Base-by-base conservation (phyloP, 2,113 vertebrate genomes). In the Chaetodon trifascialis region DNA sequence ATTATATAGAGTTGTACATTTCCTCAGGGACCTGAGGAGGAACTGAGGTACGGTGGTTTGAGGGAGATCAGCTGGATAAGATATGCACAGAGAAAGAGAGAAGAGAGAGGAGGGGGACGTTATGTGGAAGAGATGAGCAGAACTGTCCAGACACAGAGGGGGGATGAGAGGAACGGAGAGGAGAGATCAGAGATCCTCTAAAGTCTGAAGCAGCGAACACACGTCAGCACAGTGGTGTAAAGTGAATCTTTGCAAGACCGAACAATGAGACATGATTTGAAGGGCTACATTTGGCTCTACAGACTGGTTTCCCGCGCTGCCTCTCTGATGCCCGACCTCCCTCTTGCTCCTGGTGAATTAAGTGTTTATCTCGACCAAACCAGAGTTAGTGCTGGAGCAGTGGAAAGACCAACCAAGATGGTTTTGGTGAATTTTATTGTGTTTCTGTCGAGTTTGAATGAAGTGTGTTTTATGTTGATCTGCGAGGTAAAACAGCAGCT, bases 1-100 rank as follows among this genome's bases (percentile, higher is more conserved):
- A 92, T 93, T 93, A 90, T 82, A 86, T 85, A 70, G 87, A 91
- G 88, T 84, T 86, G 83, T 79, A 72, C 83, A 71, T 90, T 90
- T 86, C 86, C 85, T 87, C 19, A 0, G 67, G 76, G 80, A 87
- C 70, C 63, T 34, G 14, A 78, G 62, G 77, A 76, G 80, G 63
- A 64, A 76, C 73, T 59, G 67, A 82, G 69, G 76, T 59, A 65
- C 7, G 4, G 23, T 38, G 44, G 56, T 51, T 14, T 38, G 42
- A 79, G 70, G 21, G 77, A 86, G 78, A 83, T 72, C 72, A 80
- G 67, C 77, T 40, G 72, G 62, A 49, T 54, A 72, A 76, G 65
- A 86, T 84, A 75, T 60, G 73, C 38, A 73, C 8, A 47, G 49
- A 63, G 54, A 46, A 34, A 56, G 58, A 72, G 60, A 30, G 46